Percentiles rank a stretch among this genome's conserved stretches.
Evolutionary conservation across 64 coral and sea anemone genomes (phyloP).

Genomic region (Trachythela sp.): DNA sequence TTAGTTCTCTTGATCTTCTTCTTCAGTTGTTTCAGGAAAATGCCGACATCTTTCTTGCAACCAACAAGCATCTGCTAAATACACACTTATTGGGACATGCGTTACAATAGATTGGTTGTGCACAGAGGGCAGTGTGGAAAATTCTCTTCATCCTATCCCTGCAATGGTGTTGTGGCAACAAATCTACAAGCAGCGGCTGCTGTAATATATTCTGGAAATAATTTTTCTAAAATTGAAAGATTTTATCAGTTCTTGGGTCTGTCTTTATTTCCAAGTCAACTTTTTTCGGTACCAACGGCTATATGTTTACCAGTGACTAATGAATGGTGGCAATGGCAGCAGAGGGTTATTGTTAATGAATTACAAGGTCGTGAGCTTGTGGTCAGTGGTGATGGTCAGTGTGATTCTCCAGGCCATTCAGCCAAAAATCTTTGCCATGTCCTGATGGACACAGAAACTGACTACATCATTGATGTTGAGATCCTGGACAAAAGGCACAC

Average conservation of each 20-base stretch:
- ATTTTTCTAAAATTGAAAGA: too few species aligned
- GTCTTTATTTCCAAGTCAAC: slow-evolving; percentile 31
- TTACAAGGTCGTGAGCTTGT: slow-evolving; percentile 19
- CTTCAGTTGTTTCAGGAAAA: neutral
- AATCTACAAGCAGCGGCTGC: too few species aligned
- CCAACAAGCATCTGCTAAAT: too few species aligned
- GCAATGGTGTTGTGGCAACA: too few species aligned
- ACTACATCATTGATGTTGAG: slow-evolving; percentile 29
- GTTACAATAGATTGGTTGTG: too few species aligned
- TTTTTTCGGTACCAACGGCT: slow-evolving; percentile 18
- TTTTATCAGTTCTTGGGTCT: slow-evolving; percentile 3
- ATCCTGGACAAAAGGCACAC: slow-evolving; percentile 29
- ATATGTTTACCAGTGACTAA: slow-evolving; percentile 3
- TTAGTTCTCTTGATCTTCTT: neutral
- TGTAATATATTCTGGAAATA: too few species aligned
- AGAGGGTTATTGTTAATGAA: neutral
- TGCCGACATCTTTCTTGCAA: neutral
- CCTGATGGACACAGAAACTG: too few species aligned
- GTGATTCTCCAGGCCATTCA: too few species aligned
- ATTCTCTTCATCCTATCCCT: too few species aligned
- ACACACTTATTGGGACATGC: too few species aligned
- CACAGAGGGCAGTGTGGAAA: too few species aligned
- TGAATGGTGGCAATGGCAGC: slow-evolving; percentile 36
- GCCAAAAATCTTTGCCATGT: too few species aligned
- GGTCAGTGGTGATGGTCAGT: slow-evolving; percentile 13